These are phyloP conservation scores for Drosophila athabasca DNA, from an alignment of 1,140 invertebrate genomes.

Conservation along the genomic window DNA sequence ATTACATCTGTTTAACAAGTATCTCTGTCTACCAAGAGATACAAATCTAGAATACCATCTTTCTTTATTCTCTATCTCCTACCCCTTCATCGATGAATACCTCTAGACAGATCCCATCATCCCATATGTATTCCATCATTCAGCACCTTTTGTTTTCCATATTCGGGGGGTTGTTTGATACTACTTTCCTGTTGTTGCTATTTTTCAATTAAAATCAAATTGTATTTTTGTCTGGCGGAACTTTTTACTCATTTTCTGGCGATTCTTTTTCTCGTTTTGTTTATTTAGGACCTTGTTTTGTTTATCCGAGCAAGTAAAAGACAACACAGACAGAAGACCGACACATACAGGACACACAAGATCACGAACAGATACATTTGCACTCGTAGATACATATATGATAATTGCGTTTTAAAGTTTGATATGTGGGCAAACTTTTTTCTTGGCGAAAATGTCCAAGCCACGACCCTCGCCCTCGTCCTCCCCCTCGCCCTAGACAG, in stretches of 20 bases:
- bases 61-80: too few relatives aligned
- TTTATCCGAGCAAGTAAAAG: constrained; percentile 72
- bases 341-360: constrained; percentile 17
- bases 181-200: constrained; percentile 31
- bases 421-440: constrained; percentile 54
- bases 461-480: constrained; percentile 12
- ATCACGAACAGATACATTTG: neutral
- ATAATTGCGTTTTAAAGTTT: constrained; percentile 69
- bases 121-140: neutral
- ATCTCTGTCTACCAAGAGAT: too few relatives aligned
- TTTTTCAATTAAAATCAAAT: constrained; percentile 76
- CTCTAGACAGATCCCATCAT: constrained; percentile 8
- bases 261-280: constrained; percentile 47
- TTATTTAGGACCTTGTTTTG: constrained; percentile 72
- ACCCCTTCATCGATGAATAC: neutral
- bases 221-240: constrained; percentile 59
- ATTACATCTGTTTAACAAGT: too few relatives aligned
- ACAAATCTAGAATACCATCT: too few relatives aligned
- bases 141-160: constrained; percentile 7
- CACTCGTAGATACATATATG: constrained; percentile 38
- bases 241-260: constrained; percentile 46
- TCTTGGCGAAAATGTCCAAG: constrained; percentile 21
- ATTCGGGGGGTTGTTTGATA: neutral
- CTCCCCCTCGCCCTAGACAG: constrained; percentile 20
- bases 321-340: constrained; percentile 39